These are phyloP conservation scores for Palythoa caribaeorum DNA, from an alignment of 92 coral and sea anemone genomes.

Conservation along the genomic window DNA sequence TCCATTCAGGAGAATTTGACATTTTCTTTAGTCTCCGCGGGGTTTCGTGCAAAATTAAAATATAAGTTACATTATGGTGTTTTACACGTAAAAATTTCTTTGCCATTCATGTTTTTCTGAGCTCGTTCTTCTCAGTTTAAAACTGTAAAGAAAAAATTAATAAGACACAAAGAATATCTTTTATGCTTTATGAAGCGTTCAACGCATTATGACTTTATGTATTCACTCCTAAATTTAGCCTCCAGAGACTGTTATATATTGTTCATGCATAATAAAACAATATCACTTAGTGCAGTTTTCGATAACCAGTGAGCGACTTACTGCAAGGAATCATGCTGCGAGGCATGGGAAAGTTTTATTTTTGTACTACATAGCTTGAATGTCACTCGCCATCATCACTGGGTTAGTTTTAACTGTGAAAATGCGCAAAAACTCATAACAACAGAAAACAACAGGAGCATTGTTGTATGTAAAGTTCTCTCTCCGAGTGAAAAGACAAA, in stretches of 20 bases:
- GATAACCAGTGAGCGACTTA: background rate
- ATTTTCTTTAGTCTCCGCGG: background rate
- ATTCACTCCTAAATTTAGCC: background rate
- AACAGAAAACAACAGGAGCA: background rate
- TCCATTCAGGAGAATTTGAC: background rate
- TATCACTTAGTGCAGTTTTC: constrained; percentile 5
- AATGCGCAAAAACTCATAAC: background rate
- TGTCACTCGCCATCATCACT: background rate
- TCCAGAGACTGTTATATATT: background rate
- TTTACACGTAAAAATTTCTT: background rate
- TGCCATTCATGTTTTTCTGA: background rate
- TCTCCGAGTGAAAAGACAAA: background rate
- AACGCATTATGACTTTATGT: background rate
- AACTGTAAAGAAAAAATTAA: background rate
- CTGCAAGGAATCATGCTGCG: background rate
- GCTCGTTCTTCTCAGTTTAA: background rate
- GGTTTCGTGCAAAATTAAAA: constrained; percentile 31
- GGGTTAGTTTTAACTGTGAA: background rate
- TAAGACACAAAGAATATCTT: background rate
- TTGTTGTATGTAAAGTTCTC: background rate
- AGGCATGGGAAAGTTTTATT: background rate
- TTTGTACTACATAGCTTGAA: background rate
- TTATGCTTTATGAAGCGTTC: background rate
- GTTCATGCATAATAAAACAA: background rate
- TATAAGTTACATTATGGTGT: background rate